Conservation (phyloP, 2,113 vertebrate genomes). For the Chaetodon trifascialis region DNA sequence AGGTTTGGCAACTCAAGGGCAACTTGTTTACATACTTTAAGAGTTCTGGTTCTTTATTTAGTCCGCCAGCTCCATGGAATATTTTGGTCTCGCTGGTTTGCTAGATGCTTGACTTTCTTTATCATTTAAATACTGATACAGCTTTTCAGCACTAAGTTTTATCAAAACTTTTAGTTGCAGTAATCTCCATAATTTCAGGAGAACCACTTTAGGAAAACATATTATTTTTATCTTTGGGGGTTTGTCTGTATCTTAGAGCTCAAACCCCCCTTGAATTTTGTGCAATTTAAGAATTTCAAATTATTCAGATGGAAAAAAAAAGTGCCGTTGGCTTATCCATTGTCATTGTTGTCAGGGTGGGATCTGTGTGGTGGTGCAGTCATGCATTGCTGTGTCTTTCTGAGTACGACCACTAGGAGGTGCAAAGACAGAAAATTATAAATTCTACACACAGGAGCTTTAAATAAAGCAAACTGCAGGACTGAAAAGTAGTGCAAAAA, state of each 20-base stretch:
- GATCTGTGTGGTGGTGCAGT: background rate
- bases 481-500: background rate
- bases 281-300: background rate
- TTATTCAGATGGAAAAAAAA: background rate
- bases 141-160: background rate
- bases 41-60: background rate
- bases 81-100: background rate
- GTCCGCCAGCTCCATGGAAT: background rate
- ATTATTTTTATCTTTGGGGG: background rate
- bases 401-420: background rate
- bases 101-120: constrained; percentile 6
- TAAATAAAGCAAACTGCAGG: background rate
- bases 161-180: background rate
- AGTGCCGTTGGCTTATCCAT: background rate
- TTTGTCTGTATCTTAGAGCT: background rate
- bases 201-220: background rate
- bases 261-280: too few species aligned
- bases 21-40: background rate
- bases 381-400: background rate
- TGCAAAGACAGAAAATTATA: background rate
- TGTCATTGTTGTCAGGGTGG: background rate
- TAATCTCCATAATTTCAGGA: background rate
- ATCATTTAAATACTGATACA: too few species aligned
- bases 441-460: background rate
- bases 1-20: too few species aligned